These are phyloP conservation scores for Carcinoscorpius rotundicauda DNA, from an alignment of 1,140 invertebrate species.

Conservation along the genomic window DNA sequence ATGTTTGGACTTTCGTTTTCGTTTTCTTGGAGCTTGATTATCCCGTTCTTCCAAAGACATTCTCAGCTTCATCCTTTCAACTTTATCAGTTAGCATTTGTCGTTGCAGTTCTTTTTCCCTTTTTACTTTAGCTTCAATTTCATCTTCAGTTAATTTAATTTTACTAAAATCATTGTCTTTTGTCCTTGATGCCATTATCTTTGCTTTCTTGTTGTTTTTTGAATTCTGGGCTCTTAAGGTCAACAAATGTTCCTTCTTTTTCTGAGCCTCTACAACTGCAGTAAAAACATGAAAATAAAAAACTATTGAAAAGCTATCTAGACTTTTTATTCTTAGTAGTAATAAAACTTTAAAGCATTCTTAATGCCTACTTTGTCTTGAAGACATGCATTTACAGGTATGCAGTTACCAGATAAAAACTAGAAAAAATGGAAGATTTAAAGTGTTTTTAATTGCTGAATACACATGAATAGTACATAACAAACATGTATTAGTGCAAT, in stretches of 20 bases:
- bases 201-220: slow-evolving; percentile 43
- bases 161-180: slow-evolving; percentile 65
- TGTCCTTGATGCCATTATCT: slow-evolving; percentile 56
- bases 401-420: background rate
- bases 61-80: slow-evolving; percentile 44
- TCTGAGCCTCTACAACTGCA: slow-evolving; percentile 28
- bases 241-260: slow-evolving; percentile 40
- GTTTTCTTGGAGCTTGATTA: slow-evolving; percentile 48
- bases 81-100: slow-evolving; percentile 23
- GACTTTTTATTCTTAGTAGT: too few relatives aligned
- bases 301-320: slow-evolving; percentile 10
- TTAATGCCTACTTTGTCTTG: too few relatives aligned
- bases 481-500: too few relatives aligned
- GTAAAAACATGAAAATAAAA: slow-evolving; percentile 2
- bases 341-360: too few relatives aligned
- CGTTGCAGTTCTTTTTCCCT: slow-evolving; percentile 19
- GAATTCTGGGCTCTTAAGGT: slow-evolving; percentile 54
- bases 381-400: slow-evolving; percentile 3
- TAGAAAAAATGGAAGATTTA: background rate
- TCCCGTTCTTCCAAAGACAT: slow-evolving; percentile 49
- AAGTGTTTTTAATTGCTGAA: slow-evolving; percentile 5
- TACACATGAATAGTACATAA: background rate
- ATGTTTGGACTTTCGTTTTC: slow-evolving; percentile 41
- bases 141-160: slow-evolving; percentile 53
- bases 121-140: slow-evolving; percentile 28